Conservation (phyloP, 2,797 vertebrate species). For the Bovichtus diacanthus region DNA sequence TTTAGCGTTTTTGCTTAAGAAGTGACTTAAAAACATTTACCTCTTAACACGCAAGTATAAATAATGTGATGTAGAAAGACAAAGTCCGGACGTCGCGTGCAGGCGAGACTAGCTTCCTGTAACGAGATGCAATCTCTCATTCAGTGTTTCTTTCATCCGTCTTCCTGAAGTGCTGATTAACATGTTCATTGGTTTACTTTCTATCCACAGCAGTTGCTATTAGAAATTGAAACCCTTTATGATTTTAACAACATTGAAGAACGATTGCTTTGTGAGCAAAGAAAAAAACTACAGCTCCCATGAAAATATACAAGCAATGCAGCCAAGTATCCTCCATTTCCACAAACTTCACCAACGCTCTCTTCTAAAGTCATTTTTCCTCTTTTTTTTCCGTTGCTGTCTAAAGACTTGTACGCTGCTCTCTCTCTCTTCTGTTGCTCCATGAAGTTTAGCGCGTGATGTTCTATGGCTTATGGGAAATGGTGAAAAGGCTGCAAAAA, state of each 20-base stretch:
- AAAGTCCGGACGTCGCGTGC: not conserved
- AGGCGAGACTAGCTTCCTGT: not conserved
- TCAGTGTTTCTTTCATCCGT: not conserved
- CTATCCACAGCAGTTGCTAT: not conserved
- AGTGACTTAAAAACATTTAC: not conserved
- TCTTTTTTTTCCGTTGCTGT: too few relatives aligned
- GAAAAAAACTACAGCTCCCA: not conserved
- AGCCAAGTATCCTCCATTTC: not conserved
- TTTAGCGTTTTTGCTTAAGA: not conserved
- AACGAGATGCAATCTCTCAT: not conserved
- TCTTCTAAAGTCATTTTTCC: not conserved
- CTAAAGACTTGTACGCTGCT: too few relatives aligned
- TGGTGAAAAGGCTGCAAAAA: too few relatives aligned
- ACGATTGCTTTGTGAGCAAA: not conserved
- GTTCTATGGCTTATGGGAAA: too few relatives aligned
- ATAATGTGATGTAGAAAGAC: not conserved
- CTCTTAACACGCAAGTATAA: not conserved
- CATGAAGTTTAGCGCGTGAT: too few relatives aligned
- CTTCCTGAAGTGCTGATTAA: too few relatives aligned
- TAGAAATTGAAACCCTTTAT: not conserved
- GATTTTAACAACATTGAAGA: not conserved
- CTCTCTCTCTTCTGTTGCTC: too few relatives aligned
- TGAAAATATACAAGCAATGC: not conserved
- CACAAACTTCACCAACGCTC: not conserved
- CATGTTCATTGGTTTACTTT: not conserved